Base-by-base conservation (phyloP, 2,888 invertebrate genomes). In the Schrankia costaestrigalis region DNA sequence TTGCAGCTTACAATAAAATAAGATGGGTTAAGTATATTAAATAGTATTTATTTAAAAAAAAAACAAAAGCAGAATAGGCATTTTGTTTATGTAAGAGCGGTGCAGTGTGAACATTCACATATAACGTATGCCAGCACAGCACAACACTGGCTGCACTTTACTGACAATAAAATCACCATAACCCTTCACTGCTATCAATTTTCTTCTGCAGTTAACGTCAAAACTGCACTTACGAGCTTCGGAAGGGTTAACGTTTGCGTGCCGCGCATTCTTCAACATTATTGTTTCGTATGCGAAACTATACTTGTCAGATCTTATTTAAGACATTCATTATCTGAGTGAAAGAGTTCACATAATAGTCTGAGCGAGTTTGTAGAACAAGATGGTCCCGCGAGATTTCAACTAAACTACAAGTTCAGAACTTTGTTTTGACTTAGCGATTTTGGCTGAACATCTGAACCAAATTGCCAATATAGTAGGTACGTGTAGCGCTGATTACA, bases 131-230 rank as follows among this genome's bases (percentile, higher is more conserved):
- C 1, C 36, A 25, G 8, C 29, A 14, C 21, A 27, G 38, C 24
- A 8, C 31, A 31, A 25, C 46, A 25, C 50, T 31, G 27, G 34
- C 35, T 39, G 41, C 36, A 34, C 35, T 44, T 35, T 31, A 28
- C 38, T 30, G 51, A 57, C 57, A 65, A 62, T 75, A 73, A 70
- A 70, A 69, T 56, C 50, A 58, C 47, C 55, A 55, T 64, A 71
- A 70, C 65, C 63, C 67, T 62, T 63, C 43, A 37, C 49, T 44
- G 63, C 70, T 63, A 77, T 77, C 71, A 75, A 72, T 76, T 70
- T 56, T 60, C 55, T 62, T 60, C 62, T 63, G 70, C 69, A 71
- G 72, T 78, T 69, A 74, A 71, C 58, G 77, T 74, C 74, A 69
- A 43, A 52, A 57, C 46, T 63, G 61, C 57, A 57, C 49, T 54